Conservation (phyloP, 2,113 vertebrate species). For the Neofelis nebulosa region DNA sequence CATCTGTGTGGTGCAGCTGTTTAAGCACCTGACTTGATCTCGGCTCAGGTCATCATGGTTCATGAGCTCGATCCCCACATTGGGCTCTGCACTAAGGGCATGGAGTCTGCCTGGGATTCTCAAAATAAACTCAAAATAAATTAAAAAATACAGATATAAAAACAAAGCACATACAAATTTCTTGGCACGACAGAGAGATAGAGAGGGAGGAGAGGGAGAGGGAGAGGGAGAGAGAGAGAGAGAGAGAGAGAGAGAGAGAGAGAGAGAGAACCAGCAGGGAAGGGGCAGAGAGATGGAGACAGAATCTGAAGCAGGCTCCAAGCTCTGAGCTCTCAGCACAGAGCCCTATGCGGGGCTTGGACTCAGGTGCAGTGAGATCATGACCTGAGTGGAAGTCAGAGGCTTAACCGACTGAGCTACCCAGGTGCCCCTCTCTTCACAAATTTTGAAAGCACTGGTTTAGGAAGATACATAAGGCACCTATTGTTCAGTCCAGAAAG, state of each 20-base stretch:
- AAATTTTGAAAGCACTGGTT: background rate
- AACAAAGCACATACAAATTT: background rate
- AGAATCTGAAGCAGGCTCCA: too few relatives aligned
- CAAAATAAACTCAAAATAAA: background rate
- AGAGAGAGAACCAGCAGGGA: too few relatives aligned
- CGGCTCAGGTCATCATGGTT: background rate
- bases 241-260: too few relatives aligned
- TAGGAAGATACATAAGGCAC: background rate
- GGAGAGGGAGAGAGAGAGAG: too few relatives aligned
- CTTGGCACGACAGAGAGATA: background rate
- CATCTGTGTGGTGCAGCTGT: background rate
- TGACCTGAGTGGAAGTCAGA: too few relatives aligned
- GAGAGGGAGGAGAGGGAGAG: too few relatives aligned
- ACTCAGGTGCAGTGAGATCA: too few relatives aligned
- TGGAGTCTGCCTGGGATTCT: too few relatives aligned
- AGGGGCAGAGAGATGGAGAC: too few relatives aligned
- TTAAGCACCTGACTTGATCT: background rate
- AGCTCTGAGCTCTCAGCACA: too few relatives aligned
- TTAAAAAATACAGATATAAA: background rate
- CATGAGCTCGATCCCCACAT: fast-evolving
- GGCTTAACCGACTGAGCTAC: too few relatives aligned
- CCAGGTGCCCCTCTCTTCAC: background rate
- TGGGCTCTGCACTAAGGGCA: background rate
- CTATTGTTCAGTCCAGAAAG: background rate
- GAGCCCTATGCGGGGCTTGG: too few relatives aligned